Conservation (phyloP, 1,140 invertebrate genomes). For the Trissolcus basalis region DNA sequence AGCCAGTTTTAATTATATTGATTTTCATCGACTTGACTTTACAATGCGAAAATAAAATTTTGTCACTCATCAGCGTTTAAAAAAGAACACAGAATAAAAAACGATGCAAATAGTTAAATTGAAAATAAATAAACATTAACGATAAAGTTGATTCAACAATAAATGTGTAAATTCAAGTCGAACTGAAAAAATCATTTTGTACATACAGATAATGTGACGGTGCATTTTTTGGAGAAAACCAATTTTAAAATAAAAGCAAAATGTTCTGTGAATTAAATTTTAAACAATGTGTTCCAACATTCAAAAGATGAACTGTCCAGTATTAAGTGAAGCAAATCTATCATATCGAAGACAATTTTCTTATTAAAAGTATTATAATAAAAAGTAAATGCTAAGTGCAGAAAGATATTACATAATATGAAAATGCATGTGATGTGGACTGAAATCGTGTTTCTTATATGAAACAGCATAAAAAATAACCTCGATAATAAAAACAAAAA, state of each 20-base stretch:
- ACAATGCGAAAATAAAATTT: constrained; percentile 9
- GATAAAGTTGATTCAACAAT: neutral
- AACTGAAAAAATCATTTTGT: constrained; percentile 35
- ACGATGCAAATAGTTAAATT: constrained; percentile 42
- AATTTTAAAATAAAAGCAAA: constrained; percentile 13
- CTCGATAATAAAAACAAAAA: constrained; percentile 32
- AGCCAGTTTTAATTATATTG: constrained; percentile 14
- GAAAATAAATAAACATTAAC: constrained; percentile 23
- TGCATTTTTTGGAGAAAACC: constrained; percentile 42
- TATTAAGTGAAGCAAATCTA: constrained; percentile 63
- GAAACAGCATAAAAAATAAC: constrained; percentile 40
- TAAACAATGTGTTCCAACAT: constrained; percentile 6
- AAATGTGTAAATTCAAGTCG: constrained; percentile 28
- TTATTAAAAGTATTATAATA: constrained; percentile 65
- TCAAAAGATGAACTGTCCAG: constrained; percentile 51
- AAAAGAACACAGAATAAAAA: constrained; percentile 24
- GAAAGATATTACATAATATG: constrained; percentile 57
- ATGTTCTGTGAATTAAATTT: constrained; percentile 7
- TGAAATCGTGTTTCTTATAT: constrained; percentile 44
- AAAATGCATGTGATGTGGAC: constrained; percentile 55
- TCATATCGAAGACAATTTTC: constrained; percentile 73
- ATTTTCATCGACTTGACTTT: constrained; percentile 47
- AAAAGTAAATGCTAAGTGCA: constrained; percentile 54
- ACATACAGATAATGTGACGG: constrained; percentile 43
- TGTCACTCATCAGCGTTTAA: constrained; percentile 5